Evolutionary conservation across 64 coral and sea anemone genomes (phyloP), one percentile per base, ranked within the genome.

Genomic region (Astreopora myriophthalma): DNA sequence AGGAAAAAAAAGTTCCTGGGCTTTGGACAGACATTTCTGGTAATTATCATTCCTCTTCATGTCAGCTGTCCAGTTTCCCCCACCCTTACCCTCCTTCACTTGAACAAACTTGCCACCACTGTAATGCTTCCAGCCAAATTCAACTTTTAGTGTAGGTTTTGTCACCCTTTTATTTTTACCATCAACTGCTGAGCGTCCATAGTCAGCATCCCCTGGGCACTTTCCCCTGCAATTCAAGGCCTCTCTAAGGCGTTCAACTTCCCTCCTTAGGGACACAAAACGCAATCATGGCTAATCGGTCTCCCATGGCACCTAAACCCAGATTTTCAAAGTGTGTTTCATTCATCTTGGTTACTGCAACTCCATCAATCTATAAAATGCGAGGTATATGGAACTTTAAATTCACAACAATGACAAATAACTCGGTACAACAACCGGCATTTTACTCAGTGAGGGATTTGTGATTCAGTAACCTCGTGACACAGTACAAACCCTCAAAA

Each of bases 21-120:
- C 73, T 89, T 36, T 89, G 1, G 49, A 26, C 69, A 88, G 68
- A 48, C 42, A 88, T 19, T 88, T 69, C 13, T 88, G 38, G 27
- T 88, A 88, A 38, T 34, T 0, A 8, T 39, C 2, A 74, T 23
- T 70, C 48, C 69, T 74, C 23, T 49, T 74, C 38, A 88, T 73
- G 33, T 88, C 86, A 28, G 71, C 85, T 73, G 68, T 46, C 38
- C 86, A 3, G 71, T 74, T 74, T 17, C 69, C 69, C 6, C 69
- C 69, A 22, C 69, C 46, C 23, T 75, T 88, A 12, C 40, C 85
- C 67, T 88, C 85, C 67, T 88, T 88, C n/a, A 85, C 62, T 33
- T 85, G 82, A 17, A 48, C 6, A 22, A 17, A 85, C 44, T 65
- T 85, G 1, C 82, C 33, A 85, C 34, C 34, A 69, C 14, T 40